phyloP scores from a whole-genome alignment of 2,113 vertebrate species.

The Engystomops pustulosus region DNA sequence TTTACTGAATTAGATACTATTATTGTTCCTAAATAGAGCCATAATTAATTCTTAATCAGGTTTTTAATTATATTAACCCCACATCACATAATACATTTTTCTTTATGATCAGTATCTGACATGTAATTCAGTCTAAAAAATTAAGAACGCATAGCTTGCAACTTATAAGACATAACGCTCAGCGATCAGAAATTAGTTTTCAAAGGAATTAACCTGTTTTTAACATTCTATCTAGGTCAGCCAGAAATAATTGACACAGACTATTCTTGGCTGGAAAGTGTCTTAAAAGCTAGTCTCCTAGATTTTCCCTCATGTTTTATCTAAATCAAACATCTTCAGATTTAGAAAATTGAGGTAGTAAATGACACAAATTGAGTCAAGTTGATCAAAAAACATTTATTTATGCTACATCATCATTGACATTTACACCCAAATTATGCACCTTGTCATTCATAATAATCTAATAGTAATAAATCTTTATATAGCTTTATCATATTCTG shows the following conservation, averaged over 20 bases:
- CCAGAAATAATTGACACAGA: conserved; percentile 47
- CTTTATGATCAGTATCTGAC: not conserved
- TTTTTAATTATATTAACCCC: too few species aligned
- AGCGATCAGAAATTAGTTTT: not conserved
- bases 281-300: conserved; percentile 20
- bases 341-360: not conserved
- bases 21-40: too few species aligned
- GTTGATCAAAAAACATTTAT: too few species aligned
- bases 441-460: too few species aligned
- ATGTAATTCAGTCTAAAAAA: conserved; percentile 1
- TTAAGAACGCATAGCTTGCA: not conserved
- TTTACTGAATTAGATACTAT: too few species aligned
- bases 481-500: too few species aligned
- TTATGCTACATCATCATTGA: too few species aligned
- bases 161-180: not conserved
- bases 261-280: conserved; percentile 17
- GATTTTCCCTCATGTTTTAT: not conserved
- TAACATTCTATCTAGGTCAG: conserved; percentile 40
- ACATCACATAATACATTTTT: not conserved
- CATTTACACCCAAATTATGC: too few species aligned
- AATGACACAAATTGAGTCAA: not conserved
- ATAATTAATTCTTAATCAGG: too few species aligned
- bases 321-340: not conserved
- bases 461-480: too few species aligned
- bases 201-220: conserved; percentile 8